phyloP scores from a whole-genome alignment of 35 echinoderm and acorn worm genomes.

The Heliocidaris tuberculata region DNA sequence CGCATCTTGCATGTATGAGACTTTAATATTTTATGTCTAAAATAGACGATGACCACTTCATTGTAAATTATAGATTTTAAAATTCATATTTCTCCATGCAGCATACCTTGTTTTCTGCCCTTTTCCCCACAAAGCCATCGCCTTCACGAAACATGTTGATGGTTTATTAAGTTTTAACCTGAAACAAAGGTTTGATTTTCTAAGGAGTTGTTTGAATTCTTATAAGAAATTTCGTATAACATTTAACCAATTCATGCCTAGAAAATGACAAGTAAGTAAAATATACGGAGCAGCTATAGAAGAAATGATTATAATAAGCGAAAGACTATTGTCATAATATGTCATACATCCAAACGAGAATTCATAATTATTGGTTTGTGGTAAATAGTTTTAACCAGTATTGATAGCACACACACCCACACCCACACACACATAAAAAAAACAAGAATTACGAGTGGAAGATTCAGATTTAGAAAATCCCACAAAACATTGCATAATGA shows the following conservation, averaged over 20 bases:
- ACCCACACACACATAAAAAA: neutral
- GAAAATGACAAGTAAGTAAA: neutral
- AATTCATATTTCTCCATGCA: too few species aligned
- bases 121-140: neutral
- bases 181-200: neutral
- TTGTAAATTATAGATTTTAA: too few species aligned
- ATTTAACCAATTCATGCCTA: neutral
- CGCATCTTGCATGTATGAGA: too few species aligned
- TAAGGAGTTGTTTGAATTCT: neutral
- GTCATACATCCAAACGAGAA: neutral
- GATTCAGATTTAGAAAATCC: neutral
- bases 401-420: neutral
- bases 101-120: too few species aligned
- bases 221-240: neutral
- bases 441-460: neutral
- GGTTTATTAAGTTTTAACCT: neutral
- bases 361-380: neutral
- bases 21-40: too few species aligned
- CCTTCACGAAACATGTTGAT: neutral
- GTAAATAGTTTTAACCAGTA: neutral
- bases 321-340: slow-evolving; percentile 6
- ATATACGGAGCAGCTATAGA: neutral
- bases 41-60: too few species aligned
- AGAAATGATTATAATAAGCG: neutral
- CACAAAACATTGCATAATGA: neutral